Evolutionary conservation across 2,113 vertebrate genomes (phyloP).

Genomic region (Stegostoma tigrinum): DNA sequence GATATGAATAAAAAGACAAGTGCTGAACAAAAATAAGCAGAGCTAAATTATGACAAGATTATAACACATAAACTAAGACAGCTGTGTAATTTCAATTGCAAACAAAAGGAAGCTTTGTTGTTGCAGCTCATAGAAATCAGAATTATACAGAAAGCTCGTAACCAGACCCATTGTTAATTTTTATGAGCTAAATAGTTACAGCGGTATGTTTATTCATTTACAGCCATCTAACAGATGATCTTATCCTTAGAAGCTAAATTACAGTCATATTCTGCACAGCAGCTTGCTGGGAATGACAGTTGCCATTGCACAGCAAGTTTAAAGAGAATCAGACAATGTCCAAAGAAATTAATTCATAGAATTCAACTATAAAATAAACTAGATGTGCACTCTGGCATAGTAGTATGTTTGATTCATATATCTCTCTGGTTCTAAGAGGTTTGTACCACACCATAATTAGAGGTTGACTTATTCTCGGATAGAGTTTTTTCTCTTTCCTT

Average conservation of each 20-base stretch:
- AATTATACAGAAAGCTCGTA: not conserved
- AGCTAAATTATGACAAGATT: slow-evolving; percentile 27
- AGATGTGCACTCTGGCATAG: not conserved
- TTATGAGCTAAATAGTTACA: not conserved
- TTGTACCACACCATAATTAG: not conserved
- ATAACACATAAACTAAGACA: slow-evolving; percentile 1
- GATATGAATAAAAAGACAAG: not conserved
- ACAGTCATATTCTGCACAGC: not conserved
- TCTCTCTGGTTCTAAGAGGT: not conserved
- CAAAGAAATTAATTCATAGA: not conserved
- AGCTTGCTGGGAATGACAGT: not conserved
- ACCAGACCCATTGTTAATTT: slow-evolving; percentile 1
- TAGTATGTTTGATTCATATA: not conserved
- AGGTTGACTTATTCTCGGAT: not conserved
- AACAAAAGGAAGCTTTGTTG: slow-evolving; percentile 9
- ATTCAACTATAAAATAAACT: not conserved
- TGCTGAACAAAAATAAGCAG: slow-evolving; percentile 15
- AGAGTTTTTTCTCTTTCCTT: not conserved
- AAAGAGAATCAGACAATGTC: not conserved
- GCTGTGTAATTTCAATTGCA: not conserved
- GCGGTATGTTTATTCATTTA: not conserved
- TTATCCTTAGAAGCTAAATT: not conserved
- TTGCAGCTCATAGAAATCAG: not conserved
- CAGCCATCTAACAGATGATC: not conserved
- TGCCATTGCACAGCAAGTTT: not conserved